Conservation (phyloP, 23 tunicate genomes). For the Aplidium turbinatum region DNA sequence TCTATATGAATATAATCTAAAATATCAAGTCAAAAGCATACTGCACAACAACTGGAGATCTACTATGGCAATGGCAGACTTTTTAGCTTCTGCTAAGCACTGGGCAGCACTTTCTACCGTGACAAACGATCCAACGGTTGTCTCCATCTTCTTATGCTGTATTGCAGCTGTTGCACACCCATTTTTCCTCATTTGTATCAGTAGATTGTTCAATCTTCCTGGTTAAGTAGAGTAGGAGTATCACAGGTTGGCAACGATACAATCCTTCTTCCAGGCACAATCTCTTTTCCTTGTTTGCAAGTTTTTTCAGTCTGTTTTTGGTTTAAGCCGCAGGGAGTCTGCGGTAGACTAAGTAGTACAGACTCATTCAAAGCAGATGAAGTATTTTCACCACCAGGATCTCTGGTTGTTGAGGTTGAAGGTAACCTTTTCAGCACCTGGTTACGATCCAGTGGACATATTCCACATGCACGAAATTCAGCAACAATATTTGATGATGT, state of each 20-base stretch:
- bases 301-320: neutral
- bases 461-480: slow-evolving; percentile 11
- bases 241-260: neutral
- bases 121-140: too few species aligned
- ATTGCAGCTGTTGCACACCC: too few species aligned
- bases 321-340: neutral
- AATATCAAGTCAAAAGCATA: too few species aligned
- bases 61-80: too few species aligned
- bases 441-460: slow-evolving; percentile 9
- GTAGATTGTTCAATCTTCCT: too few species aligned
- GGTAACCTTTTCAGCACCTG: slow-evolving; percentile 29
- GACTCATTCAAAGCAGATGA: neutral
- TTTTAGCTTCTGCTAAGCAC: too few species aligned
- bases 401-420: neutral
- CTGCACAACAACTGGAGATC: too few species aligned
- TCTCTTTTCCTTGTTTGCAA: neutral
- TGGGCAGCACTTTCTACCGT: too few species aligned
- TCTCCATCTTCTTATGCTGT: too few species aligned
- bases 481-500: neutral
- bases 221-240: neutral
- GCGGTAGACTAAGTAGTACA: slow-evolving; percentile 1
- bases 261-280: slow-evolving; percentile 9
- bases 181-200: too few species aligned
- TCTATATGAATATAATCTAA: too few species aligned
- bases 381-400: neutral